phyloP scores from a whole-genome alignment of 2,797 vertebrate genomes.

The Pteropus rufus region DNA sequence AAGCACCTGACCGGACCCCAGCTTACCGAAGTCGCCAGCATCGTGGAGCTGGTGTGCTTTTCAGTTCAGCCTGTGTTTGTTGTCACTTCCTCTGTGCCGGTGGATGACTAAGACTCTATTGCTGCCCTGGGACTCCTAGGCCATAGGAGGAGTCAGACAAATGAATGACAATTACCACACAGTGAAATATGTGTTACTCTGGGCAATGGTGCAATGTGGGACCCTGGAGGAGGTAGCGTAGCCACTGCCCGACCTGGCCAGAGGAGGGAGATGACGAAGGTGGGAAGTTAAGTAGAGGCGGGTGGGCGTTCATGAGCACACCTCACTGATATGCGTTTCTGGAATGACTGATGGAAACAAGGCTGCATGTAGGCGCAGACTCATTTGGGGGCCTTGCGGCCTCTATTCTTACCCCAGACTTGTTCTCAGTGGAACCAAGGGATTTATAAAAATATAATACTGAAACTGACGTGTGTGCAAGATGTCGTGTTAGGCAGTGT shows the following conservation, averaged over 20 bases:
- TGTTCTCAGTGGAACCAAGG: background rate
- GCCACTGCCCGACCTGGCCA: background rate
- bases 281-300: background rate
- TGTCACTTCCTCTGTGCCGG: background rate
- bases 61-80: background rate
- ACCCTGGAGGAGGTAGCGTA: background rate
- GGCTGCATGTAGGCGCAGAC: rapidly evolving
- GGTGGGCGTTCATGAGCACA: rapidly evolving
- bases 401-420: background rate
- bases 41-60: background rate
- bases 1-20: background rate
- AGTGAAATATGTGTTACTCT: background rate
- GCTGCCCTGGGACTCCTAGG: background rate
- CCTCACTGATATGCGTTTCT: rapidly evolving
- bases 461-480: background rate
- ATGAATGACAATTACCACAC: background rate
- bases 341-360: rapidly evolving
- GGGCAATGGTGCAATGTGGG: background rate
- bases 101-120: background rate
- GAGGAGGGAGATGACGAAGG: background rate
- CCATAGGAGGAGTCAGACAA: background rate
- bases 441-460: background rate
- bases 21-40: background rate
- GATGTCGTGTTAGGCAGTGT: background rate
- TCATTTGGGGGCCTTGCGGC: background rate